phyloP scores from a whole-genome alignment of 2,888 invertebrate genomes.

The Panopea generosa region DNA sequence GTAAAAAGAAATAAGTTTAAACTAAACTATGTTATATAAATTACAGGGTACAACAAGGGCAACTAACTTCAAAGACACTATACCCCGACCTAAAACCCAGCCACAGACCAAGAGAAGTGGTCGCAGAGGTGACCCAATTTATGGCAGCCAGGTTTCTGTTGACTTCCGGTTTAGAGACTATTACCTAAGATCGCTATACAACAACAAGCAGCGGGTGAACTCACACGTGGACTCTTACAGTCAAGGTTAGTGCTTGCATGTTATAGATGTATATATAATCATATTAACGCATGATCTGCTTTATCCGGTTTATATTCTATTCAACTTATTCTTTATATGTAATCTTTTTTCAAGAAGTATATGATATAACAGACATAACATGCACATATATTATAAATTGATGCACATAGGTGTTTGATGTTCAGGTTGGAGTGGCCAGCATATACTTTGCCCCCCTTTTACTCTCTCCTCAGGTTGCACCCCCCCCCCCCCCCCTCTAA shows the following conservation, averaged over 20 bases:
- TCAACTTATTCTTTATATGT: background rate
- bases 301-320: background rate
- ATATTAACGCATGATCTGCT: background rate
- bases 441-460: no score
- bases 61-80: background rate
- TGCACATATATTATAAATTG: no score
- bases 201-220: slow-evolving; percentile 29
- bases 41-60: no score
- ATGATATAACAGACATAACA: no score
- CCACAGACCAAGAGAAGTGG: background rate
- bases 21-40: no score
- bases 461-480: no score
- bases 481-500: no score
- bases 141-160: no score
- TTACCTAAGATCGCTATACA: slow-evolving; percentile 38
- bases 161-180: slow-evolving; percentile 40
- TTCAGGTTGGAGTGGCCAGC: no score
- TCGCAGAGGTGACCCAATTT: slow-evolving; percentile 7
- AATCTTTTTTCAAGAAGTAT: no score
- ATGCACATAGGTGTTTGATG: no score
- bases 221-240: slow-evolving; percentile 29
- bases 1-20: no score
- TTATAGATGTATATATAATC: slow-evolving; percentile 1
- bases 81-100: slow-evolving; percentile 16
- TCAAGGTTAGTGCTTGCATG: background rate